Evolutionary conservation across 2,113 vertebrate species (phyloP).

Genomic region (Cyphotilapia sp.): DNA sequence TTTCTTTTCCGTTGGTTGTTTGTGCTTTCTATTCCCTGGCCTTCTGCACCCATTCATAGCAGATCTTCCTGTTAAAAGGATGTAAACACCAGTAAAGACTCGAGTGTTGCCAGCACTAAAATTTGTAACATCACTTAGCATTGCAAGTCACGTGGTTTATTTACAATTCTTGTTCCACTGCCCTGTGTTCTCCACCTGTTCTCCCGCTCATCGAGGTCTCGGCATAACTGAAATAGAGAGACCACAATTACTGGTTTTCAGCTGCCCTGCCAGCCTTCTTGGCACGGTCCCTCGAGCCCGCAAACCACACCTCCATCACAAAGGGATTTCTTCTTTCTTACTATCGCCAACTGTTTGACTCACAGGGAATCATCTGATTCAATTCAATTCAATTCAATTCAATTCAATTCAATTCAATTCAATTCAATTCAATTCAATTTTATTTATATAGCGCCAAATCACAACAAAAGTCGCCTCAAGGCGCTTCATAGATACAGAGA

Average conservation of each 20-base stretch:
- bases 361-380: background rate
- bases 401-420: too few relatives aligned
- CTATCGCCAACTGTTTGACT: background rate
- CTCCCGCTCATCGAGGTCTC: fast-evolving
- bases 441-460: too few relatives aligned
- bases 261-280: background rate
- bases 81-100: background rate
- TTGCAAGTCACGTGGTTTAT: background rate
- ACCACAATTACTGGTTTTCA: background rate
- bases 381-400: too few relatives aligned
- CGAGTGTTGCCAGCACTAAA: background rate
- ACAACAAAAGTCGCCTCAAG: too few relatives aligned
- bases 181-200: background rate
- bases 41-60: background rate
- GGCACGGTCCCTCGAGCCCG: fast-evolving
- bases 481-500: too few relatives aligned
- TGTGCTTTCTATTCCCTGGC: background rate
- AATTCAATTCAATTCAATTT: too few relatives aligned
- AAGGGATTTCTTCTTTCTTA: background rate
- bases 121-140: background rate
- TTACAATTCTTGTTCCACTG: background rate
- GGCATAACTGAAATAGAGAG: background rate
- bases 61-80: background rate
- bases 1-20: background rate
- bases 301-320: background rate